phyloP scores from a whole-genome alignment of 2,888 invertebrate species.

The Spilarctia lutea region DNA sequence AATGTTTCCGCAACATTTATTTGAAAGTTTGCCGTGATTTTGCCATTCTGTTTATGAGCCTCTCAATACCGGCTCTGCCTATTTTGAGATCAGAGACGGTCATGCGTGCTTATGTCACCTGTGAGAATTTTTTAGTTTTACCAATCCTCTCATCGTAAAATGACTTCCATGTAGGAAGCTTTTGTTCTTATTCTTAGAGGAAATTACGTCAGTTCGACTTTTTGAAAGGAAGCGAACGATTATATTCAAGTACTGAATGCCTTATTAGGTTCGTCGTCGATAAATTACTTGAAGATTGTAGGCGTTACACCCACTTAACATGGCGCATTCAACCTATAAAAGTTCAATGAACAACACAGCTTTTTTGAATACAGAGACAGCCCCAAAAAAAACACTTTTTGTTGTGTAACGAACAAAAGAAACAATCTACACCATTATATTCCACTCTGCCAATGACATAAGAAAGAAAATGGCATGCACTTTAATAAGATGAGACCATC shows the following conservation, averaged over 20 bases:
- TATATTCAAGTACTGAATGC: constrained; percentile 26
- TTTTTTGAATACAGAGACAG: constrained; percentile 48
- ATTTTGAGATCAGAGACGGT: background rate
- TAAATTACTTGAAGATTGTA: constrained; percentile 57
- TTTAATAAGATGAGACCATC: constrained; percentile 35
- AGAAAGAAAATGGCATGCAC: constrained; percentile 37
- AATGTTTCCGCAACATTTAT: too few species aligned
- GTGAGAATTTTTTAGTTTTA: background rate
- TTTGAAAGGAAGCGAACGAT: background rate
- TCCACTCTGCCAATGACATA: constrained; percentile 29
- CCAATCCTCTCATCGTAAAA: constrained; percentile 6
- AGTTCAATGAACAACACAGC: constrained; percentile 63
- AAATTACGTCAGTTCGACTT: background rate
- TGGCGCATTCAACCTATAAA: constrained; percentile 66
- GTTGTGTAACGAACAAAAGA: constrained; percentile 21
- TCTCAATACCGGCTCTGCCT: background rate
- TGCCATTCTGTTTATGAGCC: background rate
- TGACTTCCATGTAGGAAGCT: background rate
- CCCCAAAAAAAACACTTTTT: constrained; percentile 46
- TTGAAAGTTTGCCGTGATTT: too few species aligned
- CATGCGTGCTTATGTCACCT: background rate
- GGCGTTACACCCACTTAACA: constrained; percentile 63
- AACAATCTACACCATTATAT: constrained; percentile 27
- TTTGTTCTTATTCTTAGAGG: background rate
- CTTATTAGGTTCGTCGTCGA: constrained; percentile 43